These are phyloP conservation scores for Gouania willdenowi DNA, from an alignment of 2,797 vertebrate species.

Conservation along the genomic window DNA sequence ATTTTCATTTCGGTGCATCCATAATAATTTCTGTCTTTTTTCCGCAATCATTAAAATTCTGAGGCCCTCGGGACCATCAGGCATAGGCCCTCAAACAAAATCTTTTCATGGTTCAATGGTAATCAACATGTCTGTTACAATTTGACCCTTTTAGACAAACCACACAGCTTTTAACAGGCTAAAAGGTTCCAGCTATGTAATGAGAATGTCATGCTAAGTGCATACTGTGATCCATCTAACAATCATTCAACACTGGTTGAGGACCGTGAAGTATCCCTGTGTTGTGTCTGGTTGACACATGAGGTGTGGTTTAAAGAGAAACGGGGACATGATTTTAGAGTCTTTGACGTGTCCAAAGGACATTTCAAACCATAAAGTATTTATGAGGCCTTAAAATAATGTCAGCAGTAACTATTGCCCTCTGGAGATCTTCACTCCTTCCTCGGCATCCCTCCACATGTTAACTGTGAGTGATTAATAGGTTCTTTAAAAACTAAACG, in stretches of 20 bases:
- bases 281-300: constrained; percentile 23
- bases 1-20: too few species aligned
- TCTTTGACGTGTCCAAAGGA: constrained; percentile 23
- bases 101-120: too few species aligned
- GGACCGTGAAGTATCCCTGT: constrained; percentile 20
- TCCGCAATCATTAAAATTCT: too few species aligned
- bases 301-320: not conserved
- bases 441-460: not conserved
- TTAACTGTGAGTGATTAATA: constrained; percentile 24
- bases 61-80: too few species aligned
- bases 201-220: constrained; percentile 50
- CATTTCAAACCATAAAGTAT: constrained; percentile 24
- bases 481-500: constrained; percentile 12
- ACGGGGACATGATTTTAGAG: constrained; percentile 6
- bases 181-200: constrained; percentile 47
- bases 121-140: too few species aligned
- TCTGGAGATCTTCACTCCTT: constrained; percentile 14
- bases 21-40: too few species aligned
- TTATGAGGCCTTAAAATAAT: constrained; percentile 36
- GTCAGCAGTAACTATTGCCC: constrained; percentile 12
- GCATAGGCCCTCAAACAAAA: too few species aligned
- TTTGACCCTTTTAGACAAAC: too few species aligned
- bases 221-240: constrained; percentile 26
- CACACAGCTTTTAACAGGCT: constrained; percentile 36
- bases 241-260: constrained; percentile 37